phyloP scores from a whole-genome alignment of 2,888 invertebrate genomes.

The Sclerodermus sp. region DNA sequence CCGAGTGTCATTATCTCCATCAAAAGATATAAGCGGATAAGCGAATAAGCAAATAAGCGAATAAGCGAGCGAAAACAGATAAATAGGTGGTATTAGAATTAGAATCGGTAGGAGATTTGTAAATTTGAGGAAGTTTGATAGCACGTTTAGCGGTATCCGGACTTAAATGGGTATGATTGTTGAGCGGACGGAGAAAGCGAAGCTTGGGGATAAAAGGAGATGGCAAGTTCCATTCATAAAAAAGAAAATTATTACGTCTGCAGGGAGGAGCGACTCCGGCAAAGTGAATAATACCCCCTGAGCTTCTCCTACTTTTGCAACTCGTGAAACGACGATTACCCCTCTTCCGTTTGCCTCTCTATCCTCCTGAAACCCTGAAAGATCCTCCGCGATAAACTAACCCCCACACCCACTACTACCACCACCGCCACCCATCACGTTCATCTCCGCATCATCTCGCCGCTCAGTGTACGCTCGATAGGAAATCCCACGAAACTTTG shows the following conservation, averaged over 20 bases:
- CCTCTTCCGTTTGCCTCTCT: background rate
- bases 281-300: slow-evolving; percentile 34
- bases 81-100: too few species aligned
- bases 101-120: too few species aligned
- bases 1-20: too few species aligned
- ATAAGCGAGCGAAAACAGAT: too few species aligned
- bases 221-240: slow-evolving; percentile 35
- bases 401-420: slow-evolving; percentile 4
- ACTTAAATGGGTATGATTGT: too few species aligned
- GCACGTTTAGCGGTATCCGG: too few species aligned
- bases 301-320: slow-evolving; percentile 8
- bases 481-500: slow-evolving; percentile 19
- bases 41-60: too few species aligned
- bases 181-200: slow-evolving; percentile 8
- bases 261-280: slow-evolving; percentile 30
- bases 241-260: slow-evolving; percentile 36
- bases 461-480: background rate
- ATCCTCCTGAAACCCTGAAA: slow-evolving; percentile 33
- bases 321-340: slow-evolving; percentile 14
- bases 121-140: too few species aligned
- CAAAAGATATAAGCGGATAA: too few species aligned
- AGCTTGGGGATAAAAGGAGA: slow-evolving; percentile 8
- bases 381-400: slow-evolving; percentile 36
- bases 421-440: slow-evolving; percentile 15
- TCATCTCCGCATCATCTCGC: slow-evolving; percentile 8